These are phyloP conservation scores for Numida meleagris DNA, from an alignment of 2,113 vertebrate species.

Conservation along the genomic window DNA sequence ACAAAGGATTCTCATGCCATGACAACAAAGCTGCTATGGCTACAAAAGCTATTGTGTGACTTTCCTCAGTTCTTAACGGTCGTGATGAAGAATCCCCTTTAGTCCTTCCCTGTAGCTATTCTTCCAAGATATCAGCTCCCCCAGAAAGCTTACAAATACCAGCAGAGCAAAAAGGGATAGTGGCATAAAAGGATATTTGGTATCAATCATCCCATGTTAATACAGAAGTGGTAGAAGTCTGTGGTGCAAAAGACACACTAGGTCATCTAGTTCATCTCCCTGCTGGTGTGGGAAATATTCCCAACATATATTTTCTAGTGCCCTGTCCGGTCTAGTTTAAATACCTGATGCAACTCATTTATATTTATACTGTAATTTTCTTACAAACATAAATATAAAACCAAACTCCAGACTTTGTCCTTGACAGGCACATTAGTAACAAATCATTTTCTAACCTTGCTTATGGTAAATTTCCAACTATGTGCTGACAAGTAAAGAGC, in stretches of 20 bases:
- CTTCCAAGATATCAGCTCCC: not conserved
- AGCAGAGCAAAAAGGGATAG: not conserved
- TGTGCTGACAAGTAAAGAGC: conserved; percentile 56
- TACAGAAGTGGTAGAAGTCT: conserved; percentile 25
- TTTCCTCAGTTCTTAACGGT: conserved; percentile 34
- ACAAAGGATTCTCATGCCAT: conserved; percentile 26
- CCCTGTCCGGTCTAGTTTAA: conserved; percentile 62
- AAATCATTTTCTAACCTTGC: conserved; percentile 75
- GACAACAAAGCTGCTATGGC: conserved; percentile 69
- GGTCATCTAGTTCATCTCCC: conserved; percentile 60
- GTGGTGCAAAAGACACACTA: conserved; percentile 31
- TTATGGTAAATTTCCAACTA: conserved; percentile 69
- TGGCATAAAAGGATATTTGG: conserved; percentile 24
- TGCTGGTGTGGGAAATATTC: conserved; percentile 31
- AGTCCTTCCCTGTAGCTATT: not conserved
- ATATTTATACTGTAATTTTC: conserved; percentile 73
- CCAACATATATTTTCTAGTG: conserved; percentile 47
- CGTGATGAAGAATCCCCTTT: not conserved
- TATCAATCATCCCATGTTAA: conserved; percentile 53
- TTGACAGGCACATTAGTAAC: conserved; percentile 69
- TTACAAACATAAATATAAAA: conserved; percentile 73
- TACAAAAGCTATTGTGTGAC: conserved; percentile 40
- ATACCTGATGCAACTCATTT: conserved; percentile 69
- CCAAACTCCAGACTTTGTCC: conserved; percentile 71
- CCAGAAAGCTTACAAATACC: conserved; percentile 6